Base-by-base conservation (phyloP, 2,797 vertebrate genomes). In the Antennarius maculatus region DNA sequence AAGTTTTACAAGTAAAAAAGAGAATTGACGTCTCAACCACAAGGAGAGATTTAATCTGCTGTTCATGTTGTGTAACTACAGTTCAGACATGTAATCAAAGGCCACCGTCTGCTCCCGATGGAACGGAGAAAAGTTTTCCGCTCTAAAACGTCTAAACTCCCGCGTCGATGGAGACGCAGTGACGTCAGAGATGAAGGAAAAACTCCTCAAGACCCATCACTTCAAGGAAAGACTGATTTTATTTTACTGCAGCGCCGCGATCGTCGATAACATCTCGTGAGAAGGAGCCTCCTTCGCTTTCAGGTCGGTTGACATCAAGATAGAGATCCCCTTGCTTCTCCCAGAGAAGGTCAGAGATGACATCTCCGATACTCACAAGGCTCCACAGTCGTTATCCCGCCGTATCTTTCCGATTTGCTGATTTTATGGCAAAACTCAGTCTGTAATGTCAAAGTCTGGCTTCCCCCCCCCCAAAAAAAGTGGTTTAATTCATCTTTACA, bases 251-350 rank as follows among this genome's bases (percentile, higher is more conserved):
- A 27, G 54, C 31, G 49, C 49, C 57, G 66, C 58, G 50, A 39
- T 78, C 64, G 28, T 42, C 53, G 54, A 64, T 65, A 41, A 77
- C 45, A 76, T 74, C 67, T 69, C 47, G 49, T 61, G 52, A 59
- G 61, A 66, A 58, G 61, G 59, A 50, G 46, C 46, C 61, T 64
- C 49, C 59, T 76, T 65, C 54, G 50, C 53, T 63, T 63, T 9
- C 54, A 81, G 69, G 71, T 74, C 66, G 61, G 59, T 7, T 61
- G 61, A 71, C 49, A 66, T 77, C 31, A 54, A 73, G 61, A 54
- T 46, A 56, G 43, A 69, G 59, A 66, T 67, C 37, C 52, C 42
- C 13, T 61, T 54, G 57, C 54, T 61, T 81, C 63, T 66, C 58
- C 37, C 27, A 59, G 10, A 48, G 57, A 79, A 69, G 71, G 71